Evolutionary conservation across 2,888 invertebrate species (phyloP).

Genomic region (Ormyrus labotus): DNA sequence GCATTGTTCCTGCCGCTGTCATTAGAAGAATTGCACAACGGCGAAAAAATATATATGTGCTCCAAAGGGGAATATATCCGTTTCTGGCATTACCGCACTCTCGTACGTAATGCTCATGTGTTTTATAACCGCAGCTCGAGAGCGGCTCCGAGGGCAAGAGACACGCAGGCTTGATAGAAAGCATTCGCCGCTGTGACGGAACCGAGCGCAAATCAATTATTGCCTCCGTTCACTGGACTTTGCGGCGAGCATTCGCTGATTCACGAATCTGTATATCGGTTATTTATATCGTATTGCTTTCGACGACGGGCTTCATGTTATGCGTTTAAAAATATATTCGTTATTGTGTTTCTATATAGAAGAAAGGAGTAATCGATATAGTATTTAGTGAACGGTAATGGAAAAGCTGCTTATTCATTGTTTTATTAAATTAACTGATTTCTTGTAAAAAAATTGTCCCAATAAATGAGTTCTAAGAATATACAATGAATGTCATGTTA

Average conservation of each 20-base stretch:
- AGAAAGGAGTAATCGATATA: too few relatives aligned
- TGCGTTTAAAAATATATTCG: too few relatives aligned
- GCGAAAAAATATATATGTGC: conserved; percentile 21
- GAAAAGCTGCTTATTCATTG: too few relatives aligned
- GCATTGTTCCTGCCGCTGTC: conserved; percentile 28
- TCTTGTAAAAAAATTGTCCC: too few relatives aligned
- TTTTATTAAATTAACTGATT: too few relatives aligned
- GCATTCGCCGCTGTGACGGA: conserved; percentile 1
- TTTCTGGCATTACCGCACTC: conserved; percentile 37
- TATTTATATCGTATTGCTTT: neutral
- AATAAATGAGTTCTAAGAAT: too few relatives aligned
- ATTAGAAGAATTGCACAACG: conserved; percentile 44
- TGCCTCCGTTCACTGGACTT: neutral
- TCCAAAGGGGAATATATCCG: conserved; percentile 14
- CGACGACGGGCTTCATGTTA: too few relatives aligned
- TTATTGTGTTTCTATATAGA: too few relatives aligned
- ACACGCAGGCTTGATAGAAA: conserved; percentile 21
- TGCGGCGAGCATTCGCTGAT: neutral
- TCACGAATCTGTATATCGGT: neutral
- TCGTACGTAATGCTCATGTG: conserved; percentile 18
- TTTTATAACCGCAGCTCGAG: conserved; percentile 30
- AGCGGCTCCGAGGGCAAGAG: neutral
- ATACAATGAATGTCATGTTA: too few relatives aligned
- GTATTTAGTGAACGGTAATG: too few relatives aligned
- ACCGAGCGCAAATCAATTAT: conserved; percentile 19